Evolutionary conservation across 30 jellyfish, hydroid and myxozoan genomes (phyloP).

Genomic region (Catostylus mosaicus): DNA sequence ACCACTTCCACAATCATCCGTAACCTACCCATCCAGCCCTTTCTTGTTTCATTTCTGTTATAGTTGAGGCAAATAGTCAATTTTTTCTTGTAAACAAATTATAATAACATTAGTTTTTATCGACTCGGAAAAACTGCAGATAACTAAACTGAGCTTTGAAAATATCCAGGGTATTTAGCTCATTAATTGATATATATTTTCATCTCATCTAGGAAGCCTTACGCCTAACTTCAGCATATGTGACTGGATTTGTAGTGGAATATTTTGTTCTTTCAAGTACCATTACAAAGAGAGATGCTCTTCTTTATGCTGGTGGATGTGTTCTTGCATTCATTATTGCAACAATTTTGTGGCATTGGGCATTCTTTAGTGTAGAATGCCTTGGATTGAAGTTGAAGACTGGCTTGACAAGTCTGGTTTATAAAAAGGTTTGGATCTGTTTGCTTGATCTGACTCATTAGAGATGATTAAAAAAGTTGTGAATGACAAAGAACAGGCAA

Average conservation of each 20-base stretch:
- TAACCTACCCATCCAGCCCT: too few relatives aligned
- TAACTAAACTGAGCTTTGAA: too few relatives aligned
- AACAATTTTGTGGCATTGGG: slow-evolving; percentile 24
- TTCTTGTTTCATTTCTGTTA: too few relatives aligned
- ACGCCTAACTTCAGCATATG: slow-evolving; percentile 4
- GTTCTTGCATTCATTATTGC: not conserved
- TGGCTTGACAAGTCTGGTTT: slow-evolving; percentile 49
- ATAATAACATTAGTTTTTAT: too few relatives aligned
- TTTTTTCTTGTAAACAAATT: too few relatives aligned
- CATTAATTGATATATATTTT: not conserved
- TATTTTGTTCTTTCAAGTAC: slow-evolving; percentile 20
- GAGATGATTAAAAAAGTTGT: not conserved
- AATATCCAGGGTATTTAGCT: too few relatives aligned
- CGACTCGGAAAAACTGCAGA: too few relatives aligned
- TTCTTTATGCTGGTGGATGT: slow-evolving; percentile 34
- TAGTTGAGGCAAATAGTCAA: too few relatives aligned
- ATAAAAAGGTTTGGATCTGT: slow-evolving; percentile 51
- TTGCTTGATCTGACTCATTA: not conserved
- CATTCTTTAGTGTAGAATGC: slow-evolving; percentile 18
- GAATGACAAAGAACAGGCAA: too few relatives aligned
- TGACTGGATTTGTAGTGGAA: slow-evolving; percentile 44
- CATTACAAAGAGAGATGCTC: slow-evolving; percentile 38
- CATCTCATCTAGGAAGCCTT: slow-evolving; percentile 21
- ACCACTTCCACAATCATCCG: too few relatives aligned
- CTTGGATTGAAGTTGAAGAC: slow-evolving; percentile 60